phyloP scores from a whole-genome alignment of 2,113 vertebrate genomes.

The Phoenicopterus ruber region DNA sequence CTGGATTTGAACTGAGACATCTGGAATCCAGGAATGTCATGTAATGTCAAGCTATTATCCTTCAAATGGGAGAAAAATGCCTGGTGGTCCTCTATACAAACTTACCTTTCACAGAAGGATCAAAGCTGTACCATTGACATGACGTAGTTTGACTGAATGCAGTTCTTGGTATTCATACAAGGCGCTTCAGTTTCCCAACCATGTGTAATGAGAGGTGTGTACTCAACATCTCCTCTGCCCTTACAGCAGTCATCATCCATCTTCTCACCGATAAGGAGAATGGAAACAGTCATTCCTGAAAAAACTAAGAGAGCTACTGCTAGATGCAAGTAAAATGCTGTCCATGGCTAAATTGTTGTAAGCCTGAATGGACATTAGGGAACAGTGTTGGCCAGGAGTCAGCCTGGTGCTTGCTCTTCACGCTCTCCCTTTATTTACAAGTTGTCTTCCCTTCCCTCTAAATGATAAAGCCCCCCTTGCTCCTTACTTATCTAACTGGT shows the following conservation, averaged over 20 bases:
- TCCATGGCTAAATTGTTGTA: slow-evolving; percentile 23
- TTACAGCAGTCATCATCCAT: neutral
- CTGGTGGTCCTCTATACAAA: neutral
- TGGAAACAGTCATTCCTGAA: neutral
- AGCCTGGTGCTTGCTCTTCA: neutral
- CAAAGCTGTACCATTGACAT: neutral
- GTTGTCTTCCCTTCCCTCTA: neutral
- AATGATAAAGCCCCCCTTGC: neutral
- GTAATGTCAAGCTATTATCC: neutral
- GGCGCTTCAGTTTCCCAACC: neutral
- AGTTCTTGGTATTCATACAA: neutral
- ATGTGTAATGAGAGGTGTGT: neutral
- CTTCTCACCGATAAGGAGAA: neutral
- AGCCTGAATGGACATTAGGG: slow-evolving; percentile 45
- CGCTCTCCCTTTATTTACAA: neutral
- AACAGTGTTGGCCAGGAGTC: slow-evolving; percentile 44
- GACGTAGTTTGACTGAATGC: neutral
- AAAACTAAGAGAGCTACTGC: neutral
- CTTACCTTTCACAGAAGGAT: neutral
- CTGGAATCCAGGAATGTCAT: neutral
- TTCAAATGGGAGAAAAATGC: neutral
- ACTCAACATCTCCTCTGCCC: neutral
- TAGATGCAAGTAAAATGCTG: neutral
- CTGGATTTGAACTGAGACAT: neutral
- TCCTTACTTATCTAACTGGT: slow-evolving; percentile 29